A percentile compares a stretch with the other conserved stretches of the same genome.
phyloP scores from a whole-genome alignment of 2,888 invertebrate species.

The Reticulitermes lucifugus region DNA sequence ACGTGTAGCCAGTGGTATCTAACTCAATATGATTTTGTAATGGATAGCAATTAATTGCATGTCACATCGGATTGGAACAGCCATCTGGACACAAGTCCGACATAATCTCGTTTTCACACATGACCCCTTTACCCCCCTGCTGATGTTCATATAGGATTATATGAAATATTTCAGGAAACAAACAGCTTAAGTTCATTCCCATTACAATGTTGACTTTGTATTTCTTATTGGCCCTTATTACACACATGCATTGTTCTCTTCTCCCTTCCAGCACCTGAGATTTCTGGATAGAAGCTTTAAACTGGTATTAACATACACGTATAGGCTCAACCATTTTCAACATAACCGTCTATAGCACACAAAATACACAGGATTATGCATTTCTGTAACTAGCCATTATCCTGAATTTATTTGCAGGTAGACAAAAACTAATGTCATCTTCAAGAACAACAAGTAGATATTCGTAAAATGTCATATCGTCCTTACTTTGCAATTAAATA shows the following conservation, averaged over 20 bases:
- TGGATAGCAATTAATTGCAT: constrained; percentile 22
- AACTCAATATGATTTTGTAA: constrained; percentile 15
- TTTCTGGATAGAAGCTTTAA: background rate
- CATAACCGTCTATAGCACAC: background rate
- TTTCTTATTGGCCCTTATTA: background rate
- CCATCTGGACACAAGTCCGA: background rate
- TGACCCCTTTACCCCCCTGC: background rate
- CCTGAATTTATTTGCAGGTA: too few species aligned
- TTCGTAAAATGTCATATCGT: too few species aligned
- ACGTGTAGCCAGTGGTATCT: background rate
- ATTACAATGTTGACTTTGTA: background rate
- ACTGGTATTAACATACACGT: background rate
- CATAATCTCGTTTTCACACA: constrained; percentile 11
- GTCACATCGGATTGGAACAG: constrained; percentile 12
- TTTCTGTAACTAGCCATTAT: too few species aligned
- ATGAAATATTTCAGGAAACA: background rate
- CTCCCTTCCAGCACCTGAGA: background rate
- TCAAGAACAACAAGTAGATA: too few species aligned
- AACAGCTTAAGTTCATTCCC: background rate
- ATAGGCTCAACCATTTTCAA: background rate
- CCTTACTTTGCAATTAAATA: too few species aligned
- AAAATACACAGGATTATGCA: background rate
- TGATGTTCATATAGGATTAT: constrained; percentile 2
- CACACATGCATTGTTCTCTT: background rate
- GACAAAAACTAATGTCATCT: too few species aligned